Evolutionary conservation across 2,797 vertebrate genomes (phyloP).

Genomic region (Furcifer pardalis): DNA sequence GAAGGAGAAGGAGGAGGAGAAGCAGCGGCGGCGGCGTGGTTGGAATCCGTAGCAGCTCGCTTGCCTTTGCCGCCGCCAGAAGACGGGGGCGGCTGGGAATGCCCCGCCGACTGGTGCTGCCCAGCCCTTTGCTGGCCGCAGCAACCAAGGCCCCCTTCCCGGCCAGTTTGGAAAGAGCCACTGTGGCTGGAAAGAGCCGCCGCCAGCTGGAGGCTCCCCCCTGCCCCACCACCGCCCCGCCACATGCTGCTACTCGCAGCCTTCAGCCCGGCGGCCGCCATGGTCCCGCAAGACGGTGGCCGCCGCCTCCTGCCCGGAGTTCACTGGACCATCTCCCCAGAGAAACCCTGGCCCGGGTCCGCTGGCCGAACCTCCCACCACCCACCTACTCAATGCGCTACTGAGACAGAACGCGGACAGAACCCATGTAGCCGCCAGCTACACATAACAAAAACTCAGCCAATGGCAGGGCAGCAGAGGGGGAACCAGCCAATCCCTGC

Average conservation of each 20-base stretch:
- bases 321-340: neutral
- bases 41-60: slow-evolving; percentile 47
- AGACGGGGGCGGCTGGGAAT: slow-evolving; percentile 33
- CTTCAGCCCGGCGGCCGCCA: slow-evolving; percentile 25
- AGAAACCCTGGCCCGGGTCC: neutral
- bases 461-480: neutral
- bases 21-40: slow-evolving; percentile 27
- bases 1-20: too few species aligned
- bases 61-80: slow-evolving; percentile 16
- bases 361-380: accelerated
- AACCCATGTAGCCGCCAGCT: neutral
- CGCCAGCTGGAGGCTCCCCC: neutral
- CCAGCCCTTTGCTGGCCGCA: neutral
- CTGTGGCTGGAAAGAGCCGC: neutral
- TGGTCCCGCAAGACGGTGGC: neutral
- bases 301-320: neutral
- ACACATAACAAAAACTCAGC: neutral
- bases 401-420: too few species aligned
- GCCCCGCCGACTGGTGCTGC: slow-evolving; percentile 14
- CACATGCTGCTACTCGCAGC: slow-evolving; percentile 3
- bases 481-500: neutral
- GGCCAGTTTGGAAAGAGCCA: neutral
- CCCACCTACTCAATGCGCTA: too few species aligned
- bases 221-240: neutral
- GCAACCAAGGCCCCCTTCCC: neutral